Percentiles rank a stretch among this genome's conserved stretches.
Evolutionary conservation across 2,888 invertebrate species (phyloP).

Genomic region (Pammene fasciana): DNA sequence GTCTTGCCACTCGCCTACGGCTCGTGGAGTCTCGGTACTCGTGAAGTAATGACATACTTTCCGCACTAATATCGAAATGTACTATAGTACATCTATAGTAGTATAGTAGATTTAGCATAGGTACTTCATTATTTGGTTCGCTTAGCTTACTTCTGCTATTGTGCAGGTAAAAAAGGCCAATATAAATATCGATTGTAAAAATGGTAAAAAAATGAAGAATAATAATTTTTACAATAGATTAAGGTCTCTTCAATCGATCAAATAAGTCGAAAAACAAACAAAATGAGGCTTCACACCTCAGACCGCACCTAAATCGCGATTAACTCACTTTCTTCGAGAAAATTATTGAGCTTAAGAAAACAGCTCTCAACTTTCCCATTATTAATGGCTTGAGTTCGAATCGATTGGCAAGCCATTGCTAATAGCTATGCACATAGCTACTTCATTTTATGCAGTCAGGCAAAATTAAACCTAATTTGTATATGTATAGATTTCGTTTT

Average conservation of each 20-base stretch:
- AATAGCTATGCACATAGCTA: conserved; percentile 6
- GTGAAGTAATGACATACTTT: no score
- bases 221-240: neutral
- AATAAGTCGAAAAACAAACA: conserved; percentile 3
- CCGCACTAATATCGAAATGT: no score
- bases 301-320: conserved; percentile 23
- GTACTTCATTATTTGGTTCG: no score
- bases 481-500: neutral
- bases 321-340: conserved; percentile 28
- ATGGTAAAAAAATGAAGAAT: no score
- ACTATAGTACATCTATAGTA: no score
- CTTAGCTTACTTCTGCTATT: no score
- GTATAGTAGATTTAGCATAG: no score
- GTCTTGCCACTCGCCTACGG: no score
- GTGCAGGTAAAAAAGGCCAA: no score
- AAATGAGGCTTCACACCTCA: conserved; percentile 11
- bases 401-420: conserved; percentile 17
- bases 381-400: conserved; percentile 17
- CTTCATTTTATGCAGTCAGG: conserved; percentile 2
- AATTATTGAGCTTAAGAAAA: conserved; percentile 13
- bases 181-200: no score
- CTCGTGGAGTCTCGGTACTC: no score
- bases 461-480: neutral
- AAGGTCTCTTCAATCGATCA: neutral
- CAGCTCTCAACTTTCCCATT: conserved; percentile 27